phyloP scores from a whole-genome alignment of 2,888 invertebrate species.

The Drosophila conformis region DNA sequence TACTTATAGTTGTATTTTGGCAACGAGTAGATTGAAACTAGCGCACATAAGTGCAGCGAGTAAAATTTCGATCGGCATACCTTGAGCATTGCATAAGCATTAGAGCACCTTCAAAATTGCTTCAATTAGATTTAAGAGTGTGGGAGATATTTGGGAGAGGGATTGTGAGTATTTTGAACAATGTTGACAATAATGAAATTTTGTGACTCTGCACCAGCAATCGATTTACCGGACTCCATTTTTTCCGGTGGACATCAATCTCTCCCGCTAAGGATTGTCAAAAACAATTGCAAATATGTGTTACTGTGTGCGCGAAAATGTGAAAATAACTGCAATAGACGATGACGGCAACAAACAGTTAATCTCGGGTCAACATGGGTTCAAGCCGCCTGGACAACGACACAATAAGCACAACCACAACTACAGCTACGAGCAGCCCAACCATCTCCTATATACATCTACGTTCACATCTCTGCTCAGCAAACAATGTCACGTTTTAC shows the following conservation, averaged over 20 bases:
- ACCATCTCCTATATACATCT: not conserved
- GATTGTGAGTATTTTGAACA: not conserved
- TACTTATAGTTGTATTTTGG: not conserved
- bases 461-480: not conserved
- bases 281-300: conserved; percentile 5
- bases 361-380: conserved; percentile 68
- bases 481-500: conserved; percentile 53
- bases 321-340: conserved; percentile 50
- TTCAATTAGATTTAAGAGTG: not conserved
- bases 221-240: not conserved
- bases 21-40: not conserved
- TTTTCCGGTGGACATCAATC: not conserved
- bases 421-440: conserved; percentile 1
- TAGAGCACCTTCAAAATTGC: not conserved
- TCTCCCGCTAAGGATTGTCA: not conserved
- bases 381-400: conserved; percentile 64
- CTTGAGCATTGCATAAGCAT: not conserved
- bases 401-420: conserved; percentile 40
- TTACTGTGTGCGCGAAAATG: conserved; percentile 34
- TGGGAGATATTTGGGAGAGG: not conserved
- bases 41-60: not conserved
- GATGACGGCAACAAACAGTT: conserved; percentile 47
- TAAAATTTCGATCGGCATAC: no score
- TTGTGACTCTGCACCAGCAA: not conserved
- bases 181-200: not conserved